phyloP scores from a whole-genome alignment of 1,140 invertebrate species.

The Drosophila sp. region DNA sequence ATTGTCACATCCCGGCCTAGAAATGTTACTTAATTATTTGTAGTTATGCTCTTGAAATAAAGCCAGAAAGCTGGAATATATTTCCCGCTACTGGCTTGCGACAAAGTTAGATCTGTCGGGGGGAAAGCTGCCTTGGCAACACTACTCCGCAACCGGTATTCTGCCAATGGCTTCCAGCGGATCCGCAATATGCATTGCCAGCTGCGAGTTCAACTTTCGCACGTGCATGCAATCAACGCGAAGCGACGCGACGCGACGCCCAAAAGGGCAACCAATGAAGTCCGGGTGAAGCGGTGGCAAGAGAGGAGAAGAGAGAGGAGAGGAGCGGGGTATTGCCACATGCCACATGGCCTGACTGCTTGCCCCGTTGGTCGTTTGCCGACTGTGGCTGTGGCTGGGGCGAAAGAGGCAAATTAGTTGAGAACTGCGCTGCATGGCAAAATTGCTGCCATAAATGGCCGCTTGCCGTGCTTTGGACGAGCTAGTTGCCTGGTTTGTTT shows the following conservation, averaged over 20 bases:
- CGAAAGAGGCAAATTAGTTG: conserved; percentile 68
- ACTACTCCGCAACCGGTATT: neutral
- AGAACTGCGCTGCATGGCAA: conserved; percentile 64
- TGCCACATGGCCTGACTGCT: neutral
- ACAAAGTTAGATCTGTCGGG: no score
- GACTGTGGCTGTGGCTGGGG: no score
- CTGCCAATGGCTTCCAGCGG: neutral
- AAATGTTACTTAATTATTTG: no score
- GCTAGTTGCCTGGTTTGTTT: conserved; percentile 5
- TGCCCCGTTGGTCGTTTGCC: no score
- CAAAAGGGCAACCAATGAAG: conserved; percentile 24
- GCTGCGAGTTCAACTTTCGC: conserved; percentile 40
- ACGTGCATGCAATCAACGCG: conserved; percentile 71
- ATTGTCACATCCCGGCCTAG: no score
- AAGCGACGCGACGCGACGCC: conserved; percentile 42
- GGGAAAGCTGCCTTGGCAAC: no score
- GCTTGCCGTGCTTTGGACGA: conserved; percentile 48
- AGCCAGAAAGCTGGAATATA: no score
- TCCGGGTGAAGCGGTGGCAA: neutral
- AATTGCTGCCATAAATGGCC: conserved; percentile 74
- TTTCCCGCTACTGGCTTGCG: no score
- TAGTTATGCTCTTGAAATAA: no score
- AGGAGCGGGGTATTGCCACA: neutral
- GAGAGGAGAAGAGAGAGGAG: neutral
- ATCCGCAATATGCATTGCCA: conserved; percentile 12